Evolutionary conservation across 2,797 vertebrate species (phyloP).

Genomic region (Ctenopoma kingsleyae): DNA sequence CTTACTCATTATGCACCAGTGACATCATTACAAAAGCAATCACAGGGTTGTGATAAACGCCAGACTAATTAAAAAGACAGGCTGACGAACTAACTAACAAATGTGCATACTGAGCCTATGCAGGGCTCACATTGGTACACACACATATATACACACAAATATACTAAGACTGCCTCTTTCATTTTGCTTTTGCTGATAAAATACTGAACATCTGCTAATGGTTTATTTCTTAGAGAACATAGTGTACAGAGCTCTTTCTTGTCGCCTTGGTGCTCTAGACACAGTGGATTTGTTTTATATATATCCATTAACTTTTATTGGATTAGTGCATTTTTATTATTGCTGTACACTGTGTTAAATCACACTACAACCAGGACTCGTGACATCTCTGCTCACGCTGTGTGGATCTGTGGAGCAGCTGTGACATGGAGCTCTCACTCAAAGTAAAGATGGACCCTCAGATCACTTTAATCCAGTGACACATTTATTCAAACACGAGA

Average conservation of each 20-base stretch:
- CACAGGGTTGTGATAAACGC: slow-evolving; percentile 81
- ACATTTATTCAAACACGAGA: too few relatives aligned
- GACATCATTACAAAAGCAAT: slow-evolving; percentile 87
- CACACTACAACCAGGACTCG: too few relatives aligned
- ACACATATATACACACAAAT: slow-evolving; percentile 15
- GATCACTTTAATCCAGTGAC: too few relatives aligned
- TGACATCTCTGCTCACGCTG: too few relatives aligned
- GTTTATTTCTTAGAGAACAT: background rate
- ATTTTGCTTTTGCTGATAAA: slow-evolving; percentile 1
- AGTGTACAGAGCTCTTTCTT: background rate
- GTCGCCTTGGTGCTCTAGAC: background rate
- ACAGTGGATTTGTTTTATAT: background rate
- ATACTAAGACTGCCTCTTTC: background rate
- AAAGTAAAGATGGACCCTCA: too few relatives aligned
- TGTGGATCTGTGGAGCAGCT: too few relatives aligned
- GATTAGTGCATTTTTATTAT: too few relatives aligned
- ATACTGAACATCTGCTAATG: slow-evolving; percentile 2
- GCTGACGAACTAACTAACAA: slow-evolving; percentile 68
- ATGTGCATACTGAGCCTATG: slow-evolving; percentile 42
- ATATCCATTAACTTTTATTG: too few relatives aligned
- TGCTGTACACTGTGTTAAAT: too few relatives aligned
- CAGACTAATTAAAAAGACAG: slow-evolving; percentile 84
- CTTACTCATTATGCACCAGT: slow-evolving; percentile 83
- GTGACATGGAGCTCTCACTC: too few relatives aligned
- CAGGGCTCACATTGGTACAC: slow-evolving; percentile 30